Evolutionary conservation across 1,140 invertebrate species (phyloP).

Genomic region (Drosophila saltans): DNA sequence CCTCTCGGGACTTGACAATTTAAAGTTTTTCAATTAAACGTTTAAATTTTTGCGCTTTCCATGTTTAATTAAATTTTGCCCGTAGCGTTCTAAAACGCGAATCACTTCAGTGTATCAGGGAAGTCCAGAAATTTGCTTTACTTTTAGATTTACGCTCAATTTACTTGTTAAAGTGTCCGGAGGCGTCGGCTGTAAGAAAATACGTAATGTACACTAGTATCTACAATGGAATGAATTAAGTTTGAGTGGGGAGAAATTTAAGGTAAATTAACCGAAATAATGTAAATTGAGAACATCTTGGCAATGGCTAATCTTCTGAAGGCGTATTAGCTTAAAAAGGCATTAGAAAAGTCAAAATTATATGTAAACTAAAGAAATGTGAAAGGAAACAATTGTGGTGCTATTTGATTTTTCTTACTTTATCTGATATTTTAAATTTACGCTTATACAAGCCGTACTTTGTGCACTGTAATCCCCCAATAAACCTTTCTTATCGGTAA

Average conservation of each 20-base stretch:
- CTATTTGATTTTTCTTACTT: no score
- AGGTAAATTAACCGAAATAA: conserved; percentile 2
- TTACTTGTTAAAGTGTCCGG: conserved; percentile 64
- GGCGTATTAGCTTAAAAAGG: not conserved
- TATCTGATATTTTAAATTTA: no score
- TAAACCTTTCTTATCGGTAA: not conserved
- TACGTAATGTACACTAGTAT: not conserved
- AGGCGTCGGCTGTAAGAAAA: conserved; percentile 15
- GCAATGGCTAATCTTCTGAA: not conserved
- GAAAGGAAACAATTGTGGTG: not conserved
- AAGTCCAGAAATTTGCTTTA: conserved; percentile 38
- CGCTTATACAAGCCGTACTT: no score
- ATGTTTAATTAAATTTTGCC: conserved; percentile 64
- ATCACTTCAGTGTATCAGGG: conserved; percentile 19
- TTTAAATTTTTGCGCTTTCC: conserved; percentile 62
- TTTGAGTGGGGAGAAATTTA: not conserved
- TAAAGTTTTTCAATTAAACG: conserved; percentile 76
- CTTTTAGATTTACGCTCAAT: conserved; percentile 77
- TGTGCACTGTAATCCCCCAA: not conserved
- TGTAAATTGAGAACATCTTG: conserved; percentile 1
- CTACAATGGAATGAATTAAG: not conserved
- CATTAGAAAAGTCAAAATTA: not conserved
- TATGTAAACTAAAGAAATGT: not conserved
- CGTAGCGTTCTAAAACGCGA: conserved; percentile 25
- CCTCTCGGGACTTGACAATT: conserved; percentile 21